Evolutionary conservation across 2,888 invertebrate genomes (phyloP).

Genomic region (Drosophila peninsularis): DNA sequence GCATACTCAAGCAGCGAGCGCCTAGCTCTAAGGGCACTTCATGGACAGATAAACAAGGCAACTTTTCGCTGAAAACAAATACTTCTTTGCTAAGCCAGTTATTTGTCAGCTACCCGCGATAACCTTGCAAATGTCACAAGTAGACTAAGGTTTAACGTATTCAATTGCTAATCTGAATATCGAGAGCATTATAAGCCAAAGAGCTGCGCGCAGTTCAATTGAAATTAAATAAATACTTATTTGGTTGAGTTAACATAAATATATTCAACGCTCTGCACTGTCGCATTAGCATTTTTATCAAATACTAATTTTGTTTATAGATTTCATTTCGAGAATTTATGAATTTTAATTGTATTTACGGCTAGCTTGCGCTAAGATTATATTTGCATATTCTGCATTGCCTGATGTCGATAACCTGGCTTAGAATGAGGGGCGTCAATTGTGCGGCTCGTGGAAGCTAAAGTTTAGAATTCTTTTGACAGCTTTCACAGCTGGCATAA

Average conservation of each 20-base stretch:
- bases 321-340: too few species aligned
- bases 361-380: not conserved
- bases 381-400: too few species aligned
- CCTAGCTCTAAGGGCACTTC: constrained; percentile 10
- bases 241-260: not conserved
- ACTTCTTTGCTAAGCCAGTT: not conserved
- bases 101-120: constrained; percentile 5
- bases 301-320: too few species aligned
- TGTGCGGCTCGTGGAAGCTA: too few species aligned
- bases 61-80: constrained; percentile 10
- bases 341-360: not conserved
- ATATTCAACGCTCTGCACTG: not conserved
- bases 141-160: not conserved
- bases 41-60: constrained; percentile 17
- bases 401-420: too few species aligned
- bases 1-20: constrained; percentile 12
- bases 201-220: too few species aligned
- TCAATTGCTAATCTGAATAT: not conserved
- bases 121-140: constrained; percentile 47
- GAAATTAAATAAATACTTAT: too few species aligned
- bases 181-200: too few species aligned
- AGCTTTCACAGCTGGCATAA: too few species aligned
- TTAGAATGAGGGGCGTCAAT: too few species aligned
- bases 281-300: not conserved
- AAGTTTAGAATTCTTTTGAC: too few species aligned